Percentiles rank a stretch among this genome's conserved stretches.
Conservation (phyloP, 1,140 invertebrate genomes). For the Gonatopus flavifemur region DNA sequence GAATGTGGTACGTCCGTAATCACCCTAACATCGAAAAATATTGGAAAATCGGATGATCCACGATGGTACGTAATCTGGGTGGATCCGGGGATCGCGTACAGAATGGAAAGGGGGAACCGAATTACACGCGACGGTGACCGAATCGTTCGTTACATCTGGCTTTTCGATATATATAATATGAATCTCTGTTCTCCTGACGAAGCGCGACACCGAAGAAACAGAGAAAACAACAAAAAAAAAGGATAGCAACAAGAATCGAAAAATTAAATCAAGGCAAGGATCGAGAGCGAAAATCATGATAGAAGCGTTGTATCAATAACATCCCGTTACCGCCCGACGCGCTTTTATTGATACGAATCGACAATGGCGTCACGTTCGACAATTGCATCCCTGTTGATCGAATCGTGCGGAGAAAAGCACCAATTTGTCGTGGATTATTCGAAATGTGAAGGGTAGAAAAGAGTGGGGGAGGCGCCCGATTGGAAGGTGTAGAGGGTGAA, state of each 20-base stretch:
- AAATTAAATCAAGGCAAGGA: too few relatives aligned
- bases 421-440: slow-evolving; percentile 34
- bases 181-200: background rate
- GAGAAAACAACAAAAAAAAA: slow-evolving; percentile 10
- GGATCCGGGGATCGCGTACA: slow-evolving; percentile 24
- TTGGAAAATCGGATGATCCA: too few relatives aligned
- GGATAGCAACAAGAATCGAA: background rate
- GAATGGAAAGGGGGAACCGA: slow-evolving; percentile 24
- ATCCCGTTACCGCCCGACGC: too few relatives aligned
- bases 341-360: too few relatives aligned
- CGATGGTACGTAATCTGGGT: too few relatives aligned
- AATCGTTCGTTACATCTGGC: slow-evolving; percentile 24
- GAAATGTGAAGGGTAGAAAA: slow-evolving; percentile 2
- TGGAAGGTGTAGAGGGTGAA: too few relatives aligned
- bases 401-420: slow-evolving; percentile 10
- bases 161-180: slow-evolving; percentile 24
- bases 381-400: slow-evolving; percentile 5
- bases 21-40: too few relatives aligned
- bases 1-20: too few relatives aligned
- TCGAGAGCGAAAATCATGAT: too few relatives aligned
- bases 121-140: slow-evolving; percentile 29
- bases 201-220: slow-evolving; percentile 5
- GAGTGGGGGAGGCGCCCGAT: slow-evolving; percentile 14
- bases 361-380: slow-evolving; percentile 13
- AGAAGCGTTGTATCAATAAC: too few relatives aligned